Percentiles rank a stretch among this genome's conserved stretches.
Evolutionary conservation across 30 jellyfish, hydroid and myxozoan species (phyloP).

Genomic region (Turritopsis rubra): DNA sequence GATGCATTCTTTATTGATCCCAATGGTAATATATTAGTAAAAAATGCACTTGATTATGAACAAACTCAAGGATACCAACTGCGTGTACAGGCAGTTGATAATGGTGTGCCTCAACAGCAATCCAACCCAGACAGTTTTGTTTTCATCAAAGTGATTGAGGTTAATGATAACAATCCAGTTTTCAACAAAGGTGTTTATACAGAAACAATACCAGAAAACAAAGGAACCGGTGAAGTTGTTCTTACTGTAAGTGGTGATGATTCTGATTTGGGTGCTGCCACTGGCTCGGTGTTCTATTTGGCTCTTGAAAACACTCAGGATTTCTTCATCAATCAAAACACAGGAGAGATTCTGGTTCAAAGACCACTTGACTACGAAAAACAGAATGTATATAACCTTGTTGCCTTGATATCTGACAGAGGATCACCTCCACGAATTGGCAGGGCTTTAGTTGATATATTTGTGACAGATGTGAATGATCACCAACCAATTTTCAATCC

Average conservation of each 20-base stretch:
- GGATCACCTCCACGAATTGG: constrained; percentile 56
- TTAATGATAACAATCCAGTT: constrained; percentile 67
- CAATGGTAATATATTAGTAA: constrained; percentile 16
- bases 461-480: constrained; percentile 65
- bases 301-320: constrained; percentile 64
- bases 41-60: constrained; percentile 33
- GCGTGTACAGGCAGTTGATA: constrained; percentile 64
- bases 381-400: constrained; percentile 51
- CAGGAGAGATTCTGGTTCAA: constrained; percentile 53
- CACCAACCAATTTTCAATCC: constrained; percentile 58
- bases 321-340: constrained; percentile 40
- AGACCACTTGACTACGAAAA: constrained; percentile 49
- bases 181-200: constrained; percentile 42
- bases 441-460: constrained; percentile 57
- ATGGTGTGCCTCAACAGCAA: constrained; percentile 23
- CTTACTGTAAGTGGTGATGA: constrained; percentile 68
- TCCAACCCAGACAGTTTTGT: constrained; percentile 54
- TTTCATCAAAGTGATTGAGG: constrained; percentile 47
- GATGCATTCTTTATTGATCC: constrained; percentile 17
- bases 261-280: constrained; percentile 40
- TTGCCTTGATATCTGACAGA: constrained; percentile 62
- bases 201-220: constrained; percentile 57
- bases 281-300: constrained; percentile 28
- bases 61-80: neutral
- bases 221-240: constrained; percentile 27